phyloP scores from a whole-genome alignment of 2,888 invertebrate species.

The Octodonta nipae region DNA sequence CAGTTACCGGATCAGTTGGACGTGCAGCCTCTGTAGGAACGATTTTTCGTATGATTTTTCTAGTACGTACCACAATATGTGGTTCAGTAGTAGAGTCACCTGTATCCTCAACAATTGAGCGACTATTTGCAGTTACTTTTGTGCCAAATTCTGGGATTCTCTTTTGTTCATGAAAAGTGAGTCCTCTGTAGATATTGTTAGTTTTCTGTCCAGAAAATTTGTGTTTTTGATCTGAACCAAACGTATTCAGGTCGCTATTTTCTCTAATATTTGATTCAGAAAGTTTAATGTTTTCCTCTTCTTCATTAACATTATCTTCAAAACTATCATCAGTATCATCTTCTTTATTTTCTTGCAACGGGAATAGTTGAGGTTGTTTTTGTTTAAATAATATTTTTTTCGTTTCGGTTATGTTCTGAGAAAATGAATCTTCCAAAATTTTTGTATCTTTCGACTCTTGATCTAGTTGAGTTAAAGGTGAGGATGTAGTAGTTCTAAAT shows the following conservation, averaged over 20 bases:
- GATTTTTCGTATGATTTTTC: constrained; percentile 29
- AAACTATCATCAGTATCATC: constrained; percentile 16
- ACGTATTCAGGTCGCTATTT: constrained; percentile 28
- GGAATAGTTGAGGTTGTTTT: constrained; percentile 8
- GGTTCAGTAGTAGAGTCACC: constrained; percentile 22
- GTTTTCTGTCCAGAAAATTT: constrained; percentile 3
- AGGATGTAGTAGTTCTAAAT: constrained; percentile 16
- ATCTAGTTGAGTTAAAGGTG: too few relatives aligned
- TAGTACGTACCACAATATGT: constrained; percentile 19
- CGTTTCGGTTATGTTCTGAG: background rate
- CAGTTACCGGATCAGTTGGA: constrained; percentile 3
- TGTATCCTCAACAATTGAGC: too few relatives aligned
- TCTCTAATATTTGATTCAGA: constrained; percentile 35
- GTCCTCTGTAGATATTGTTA: background rate
- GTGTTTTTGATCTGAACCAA: constrained; percentile 14
- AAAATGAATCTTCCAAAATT: background rate
- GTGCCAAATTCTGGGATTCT: too few relatives aligned
- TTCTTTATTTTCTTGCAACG: constrained; percentile 9
- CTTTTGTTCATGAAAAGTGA: too few relatives aligned
- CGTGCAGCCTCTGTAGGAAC: constrained; percentile 14
- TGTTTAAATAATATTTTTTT: constrained; percentile 8
- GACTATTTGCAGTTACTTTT: too few relatives aligned
- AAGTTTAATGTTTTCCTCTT: constrained; percentile 34
- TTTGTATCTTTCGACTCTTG: constrained; percentile 4
- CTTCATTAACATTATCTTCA: constrained; percentile 20